Base-by-base conservation (phyloP, 1,140 invertebrate species). In the Bombus haemorrhoidalis region DNA sequence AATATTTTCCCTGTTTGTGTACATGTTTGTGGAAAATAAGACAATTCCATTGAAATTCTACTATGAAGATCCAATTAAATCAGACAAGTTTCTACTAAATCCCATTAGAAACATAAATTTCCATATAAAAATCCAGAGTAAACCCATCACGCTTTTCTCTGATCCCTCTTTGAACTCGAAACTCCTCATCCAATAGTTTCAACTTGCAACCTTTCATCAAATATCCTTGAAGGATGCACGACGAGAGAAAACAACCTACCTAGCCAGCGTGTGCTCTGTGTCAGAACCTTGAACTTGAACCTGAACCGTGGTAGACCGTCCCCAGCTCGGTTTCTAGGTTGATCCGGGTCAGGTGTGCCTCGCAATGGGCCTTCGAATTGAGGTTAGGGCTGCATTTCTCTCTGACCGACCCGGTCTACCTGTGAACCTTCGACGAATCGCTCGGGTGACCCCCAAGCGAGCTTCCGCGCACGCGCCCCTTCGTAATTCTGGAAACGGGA, bases 281-380 rank as follows among this genome's bases (percentile, higher is more conserved):
- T 37, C 69, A 4, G 47, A 86, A 62, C 91, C 91, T 80, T 92
- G 91, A 92, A 92, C 91, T 92, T 92, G 91, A 92, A 92, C 90
- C 86, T 82, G 86, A 85, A 74, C 47, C 86, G 81, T 32, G 68
- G 74, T 41, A 59, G 81, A 86, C 64, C 53, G 39, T 66, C 32
- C 41, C 53, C 59, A 34, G 62, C 74, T 85, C 77, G 57, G 37
- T 81, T 85, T 81, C 78, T 81, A 81, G 84, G 84, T 85, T 85
- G 84, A 85, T 73, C 79, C 79, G 79, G 84, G 84, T 85, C 84
- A 85, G 84, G 79, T 85, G 79, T 85, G 79, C 62, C 76, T 41
- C 83, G 53, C 47, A 59, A 59, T 71, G 71, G 79, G 69, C 71
- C 79, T 81, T 34, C 47, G 84, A 57, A 81, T 69, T 62, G 79